These are phyloP conservation scores for Heterotis niloticus DNA, from an alignment of 2,113 vertebrate genomes.

Conservation along the genomic window DNA sequence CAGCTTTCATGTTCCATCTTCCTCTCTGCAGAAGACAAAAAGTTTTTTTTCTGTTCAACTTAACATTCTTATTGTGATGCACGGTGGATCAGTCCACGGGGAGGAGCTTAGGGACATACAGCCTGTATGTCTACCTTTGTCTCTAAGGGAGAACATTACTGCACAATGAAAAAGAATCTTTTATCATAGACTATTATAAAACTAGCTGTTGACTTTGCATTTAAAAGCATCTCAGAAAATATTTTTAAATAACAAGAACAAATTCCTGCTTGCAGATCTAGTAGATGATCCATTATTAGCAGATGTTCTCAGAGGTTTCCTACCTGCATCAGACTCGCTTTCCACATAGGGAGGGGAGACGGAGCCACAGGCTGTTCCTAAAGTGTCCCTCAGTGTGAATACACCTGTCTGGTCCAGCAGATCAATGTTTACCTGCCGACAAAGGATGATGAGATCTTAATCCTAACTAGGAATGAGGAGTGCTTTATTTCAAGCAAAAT, in stretches of 20 bases:
- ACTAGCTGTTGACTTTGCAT: too few relatives aligned
- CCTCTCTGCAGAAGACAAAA: slow-evolving; percentile 52
- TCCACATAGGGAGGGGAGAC: slow-evolving; percentile 33
- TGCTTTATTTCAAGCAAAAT: neutral
- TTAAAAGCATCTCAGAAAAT: neutral
- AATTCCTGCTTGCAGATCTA: too few relatives aligned
- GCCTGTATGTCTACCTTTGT: neutral
- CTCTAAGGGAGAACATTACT: neutral
- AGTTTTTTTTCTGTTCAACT: slow-evolving; percentile 40
- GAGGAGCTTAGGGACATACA: neutral
- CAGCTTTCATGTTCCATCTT: slow-evolving; percentile 52
- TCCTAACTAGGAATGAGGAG: neutral
- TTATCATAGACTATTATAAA: too few relatives aligned
- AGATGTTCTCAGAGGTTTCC: neutral
- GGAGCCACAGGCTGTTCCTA: slow-evolving; percentile 52
- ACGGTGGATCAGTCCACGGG: slow-evolving; percentile 67
- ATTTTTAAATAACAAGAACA: too few relatives aligned
- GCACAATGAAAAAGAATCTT: neutral
- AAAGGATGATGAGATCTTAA: slow-evolving; percentile 7
- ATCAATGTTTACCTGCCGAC: slow-evolving; percentile 70
- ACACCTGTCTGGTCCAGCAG: slow-evolving; percentile 62
- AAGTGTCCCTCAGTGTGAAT: slow-evolving; percentile 66
- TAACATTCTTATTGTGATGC: slow-evolving; percentile 61
- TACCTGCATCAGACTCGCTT: slow-evolving; percentile 46
- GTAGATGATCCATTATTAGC: neutral